Conservation (phyloP, 2,888 invertebrate species). For the Strigamia maritima region DNA sequence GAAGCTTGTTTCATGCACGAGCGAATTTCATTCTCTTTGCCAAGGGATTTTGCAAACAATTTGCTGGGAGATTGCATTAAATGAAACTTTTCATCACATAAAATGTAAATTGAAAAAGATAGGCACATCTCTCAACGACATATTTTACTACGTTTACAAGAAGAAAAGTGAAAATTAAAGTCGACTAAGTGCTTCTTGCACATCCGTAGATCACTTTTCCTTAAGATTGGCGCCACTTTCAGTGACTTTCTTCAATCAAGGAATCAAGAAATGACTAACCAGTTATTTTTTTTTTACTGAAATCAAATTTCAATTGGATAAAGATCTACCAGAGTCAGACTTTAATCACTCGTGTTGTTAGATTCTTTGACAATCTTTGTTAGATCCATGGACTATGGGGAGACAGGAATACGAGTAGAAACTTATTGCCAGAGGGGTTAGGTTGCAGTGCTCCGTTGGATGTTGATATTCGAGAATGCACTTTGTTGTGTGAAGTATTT, state of each 20-base stretch:
- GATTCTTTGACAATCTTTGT: too few species aligned
- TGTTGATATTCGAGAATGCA: too few species aligned
- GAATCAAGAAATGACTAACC: not conserved
- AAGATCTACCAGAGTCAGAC: too few species aligned
- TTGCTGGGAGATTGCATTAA: not conserved
- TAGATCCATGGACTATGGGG: too few species aligned
- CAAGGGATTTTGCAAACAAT: not conserved
- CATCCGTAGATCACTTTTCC: not conserved
- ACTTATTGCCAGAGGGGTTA: too few species aligned
- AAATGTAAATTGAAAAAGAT: constrained; percentile 4
- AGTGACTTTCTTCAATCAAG: not conserved
- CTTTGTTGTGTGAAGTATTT: too few species aligned
- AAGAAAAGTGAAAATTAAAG: not conserved
- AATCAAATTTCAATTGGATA: too few species aligned
- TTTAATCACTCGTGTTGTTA: too few species aligned
- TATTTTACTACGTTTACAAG: not conserved
- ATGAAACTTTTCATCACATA: not conserved
- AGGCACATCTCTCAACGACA: not conserved
- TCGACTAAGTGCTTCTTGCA: not conserved
- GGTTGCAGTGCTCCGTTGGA: too few species aligned
- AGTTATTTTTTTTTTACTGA: not conserved
- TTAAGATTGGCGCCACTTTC: not conserved
- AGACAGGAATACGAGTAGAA: too few species aligned
- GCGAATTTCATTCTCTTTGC: constrained; percentile 4
- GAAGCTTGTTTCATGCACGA: not conserved